Percentiles rank a stretch among this genome's conserved stretches.
Conservation (phyloP, 2,113 vertebrate species). For the Chionomys nivalis region DNA sequence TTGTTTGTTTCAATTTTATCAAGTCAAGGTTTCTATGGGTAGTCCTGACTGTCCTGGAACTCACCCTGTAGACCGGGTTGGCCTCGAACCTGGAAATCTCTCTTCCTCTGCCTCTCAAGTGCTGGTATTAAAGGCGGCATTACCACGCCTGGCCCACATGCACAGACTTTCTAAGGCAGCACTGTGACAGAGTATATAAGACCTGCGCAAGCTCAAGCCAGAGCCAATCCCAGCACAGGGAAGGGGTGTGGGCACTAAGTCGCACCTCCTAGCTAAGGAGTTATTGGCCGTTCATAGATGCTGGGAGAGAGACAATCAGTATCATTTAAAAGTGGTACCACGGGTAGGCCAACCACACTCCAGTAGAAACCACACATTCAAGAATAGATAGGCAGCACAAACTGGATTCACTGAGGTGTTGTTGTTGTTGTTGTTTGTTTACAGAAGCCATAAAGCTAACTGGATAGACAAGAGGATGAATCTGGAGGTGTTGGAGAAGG, state of each 20-base stretch:
- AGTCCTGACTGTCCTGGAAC: neutral
- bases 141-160: too few species aligned
- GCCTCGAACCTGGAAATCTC: neutral
- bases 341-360: neutral
- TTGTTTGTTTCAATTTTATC: neutral
- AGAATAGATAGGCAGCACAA: neutral
- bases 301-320: neutral
- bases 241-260: neutral
- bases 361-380: too few species aligned
- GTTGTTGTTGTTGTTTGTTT: neutral
- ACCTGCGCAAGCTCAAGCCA: neutral
- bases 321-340: neutral
- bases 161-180: neutral
- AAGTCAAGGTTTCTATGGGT: neutral
- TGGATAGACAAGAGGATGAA: neutral
- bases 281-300: neutral
- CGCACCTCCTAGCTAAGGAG: neutral
- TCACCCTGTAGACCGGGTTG: neutral
- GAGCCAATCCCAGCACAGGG: neutral
- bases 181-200: neutral
- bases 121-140: neutral
- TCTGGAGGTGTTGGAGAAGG: neutral
- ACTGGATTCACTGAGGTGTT: neutral
- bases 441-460: neutral
- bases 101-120: neutral